phyloP scores from a whole-genome alignment of 2,888 invertebrate species.

The Aspidiotus rigidus region DNA sequence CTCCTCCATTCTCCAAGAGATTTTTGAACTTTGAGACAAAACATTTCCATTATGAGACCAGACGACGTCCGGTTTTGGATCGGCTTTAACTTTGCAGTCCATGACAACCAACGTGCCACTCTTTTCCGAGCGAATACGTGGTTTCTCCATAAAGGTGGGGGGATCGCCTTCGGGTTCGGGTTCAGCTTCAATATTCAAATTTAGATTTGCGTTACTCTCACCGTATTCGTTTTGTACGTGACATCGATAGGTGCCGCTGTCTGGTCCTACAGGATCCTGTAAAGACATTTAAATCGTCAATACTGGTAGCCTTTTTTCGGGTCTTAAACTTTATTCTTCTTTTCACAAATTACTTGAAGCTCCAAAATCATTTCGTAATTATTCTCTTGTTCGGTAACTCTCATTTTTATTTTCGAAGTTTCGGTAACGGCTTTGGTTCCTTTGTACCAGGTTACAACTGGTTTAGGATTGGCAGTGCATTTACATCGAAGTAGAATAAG shows the following conservation, averaged over 20 bases:
- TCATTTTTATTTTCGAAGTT: conserved; percentile 74
- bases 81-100: conserved; percentile 77
- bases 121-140: conserved; percentile 73
- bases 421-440: conserved; percentile 77
- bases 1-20: conserved; percentile 59
- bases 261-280: conserved; percentile 68
- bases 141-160: conserved; percentile 87
- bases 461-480: conserved; percentile 89
- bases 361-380: conserved; percentile 77
- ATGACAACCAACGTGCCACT: conserved; percentile 75
- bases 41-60: conserved; percentile 75
- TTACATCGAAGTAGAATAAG: conserved; percentile 95
- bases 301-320: not conserved
- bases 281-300: conserved; percentile 33
- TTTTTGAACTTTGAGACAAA: conserved; percentile 71
- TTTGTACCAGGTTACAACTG: conserved; percentile 89
- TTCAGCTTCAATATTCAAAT: conserved; percentile 93
- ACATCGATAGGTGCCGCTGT: conserved; percentile 84
- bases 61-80: conserved; percentile 67
- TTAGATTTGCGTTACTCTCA: conserved; percentile 92
- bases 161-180: conserved; percentile 88
- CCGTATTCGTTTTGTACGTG: conserved; percentile 92
- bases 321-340: not conserved
- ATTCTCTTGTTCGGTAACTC: conserved; percentile 69
- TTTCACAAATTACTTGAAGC: conserved; percentile 53